These are phyloP conservation scores for Nasonia oneida DNA, from an alignment of 2,888 invertebrate species.

Conservation along the genomic window DNA sequence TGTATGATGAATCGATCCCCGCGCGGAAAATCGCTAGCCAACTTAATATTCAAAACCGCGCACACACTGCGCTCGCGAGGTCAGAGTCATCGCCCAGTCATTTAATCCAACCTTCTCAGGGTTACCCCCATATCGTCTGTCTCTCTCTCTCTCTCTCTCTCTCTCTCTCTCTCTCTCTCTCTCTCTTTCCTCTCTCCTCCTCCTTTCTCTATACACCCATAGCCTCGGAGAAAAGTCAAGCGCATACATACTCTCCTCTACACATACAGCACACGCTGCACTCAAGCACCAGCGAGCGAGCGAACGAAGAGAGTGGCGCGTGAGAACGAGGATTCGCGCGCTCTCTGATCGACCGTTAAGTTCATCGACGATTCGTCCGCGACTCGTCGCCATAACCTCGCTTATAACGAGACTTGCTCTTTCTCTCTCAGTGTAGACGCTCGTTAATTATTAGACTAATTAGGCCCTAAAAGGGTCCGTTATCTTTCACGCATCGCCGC, in stretches of 20 bases:
- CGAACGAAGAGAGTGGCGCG: slow-evolving; percentile 56
- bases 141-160: neutral
- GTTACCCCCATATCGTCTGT: neutral
- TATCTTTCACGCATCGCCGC: slow-evolving; percentile 56
- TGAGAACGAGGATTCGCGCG: slow-evolving; percentile 60
- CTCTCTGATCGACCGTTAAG: slow-evolving; percentile 60
- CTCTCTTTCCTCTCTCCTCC: neutral
- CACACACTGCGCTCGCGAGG: neutral
- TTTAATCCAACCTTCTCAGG: slow-evolving; percentile 15
- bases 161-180: neutral
- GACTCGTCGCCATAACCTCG: neutral
- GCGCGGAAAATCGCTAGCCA: neutral
- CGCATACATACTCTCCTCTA: neutral
- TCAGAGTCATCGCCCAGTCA: slow-evolving; percentile 2
- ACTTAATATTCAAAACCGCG: slow-evolving; percentile 6
- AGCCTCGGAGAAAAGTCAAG: slow-evolving; percentile 6
- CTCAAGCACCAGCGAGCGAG: neutral
- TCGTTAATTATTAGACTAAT: slow-evolving; percentile 57
- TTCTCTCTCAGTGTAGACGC: slow-evolving; percentile 19
- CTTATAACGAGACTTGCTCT: neutral
- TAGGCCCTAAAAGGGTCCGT: slow-evolving; percentile 53
- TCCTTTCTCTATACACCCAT: neutral
- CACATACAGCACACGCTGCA: neutral
- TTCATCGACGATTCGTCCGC: slow-evolving; percentile 52
- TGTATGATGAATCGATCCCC: neutral